Base-by-base conservation (phyloP, 2,113 vertebrate species). In the Capreolus pygargus region DNA sequence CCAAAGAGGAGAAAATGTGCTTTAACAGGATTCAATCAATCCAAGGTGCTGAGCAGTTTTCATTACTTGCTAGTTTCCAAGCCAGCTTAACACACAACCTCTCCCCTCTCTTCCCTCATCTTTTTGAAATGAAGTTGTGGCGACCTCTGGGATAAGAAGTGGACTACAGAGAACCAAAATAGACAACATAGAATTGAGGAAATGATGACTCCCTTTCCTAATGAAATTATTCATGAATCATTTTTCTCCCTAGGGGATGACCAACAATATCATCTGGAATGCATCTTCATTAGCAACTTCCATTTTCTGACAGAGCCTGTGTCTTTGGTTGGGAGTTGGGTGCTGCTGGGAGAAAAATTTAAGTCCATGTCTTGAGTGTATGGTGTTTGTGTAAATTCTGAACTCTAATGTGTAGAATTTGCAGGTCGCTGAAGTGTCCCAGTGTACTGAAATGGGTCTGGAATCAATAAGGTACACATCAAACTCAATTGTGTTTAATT, bases 401-500 rank as follows among this genome's bases (percentile, higher is more conserved):
- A 96, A 97, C 95, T 97, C 70, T 97, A 97, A 98, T 90, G 94
- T 97, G 94, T 88, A 97, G 97, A 98, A 97, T 98, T 94, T 95
- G 82, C 97, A 97, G 97, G 97, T 98, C 96, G 28, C 95, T 89
- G 93, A 98, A 97, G 97, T 98, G 95, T 98, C 97, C 97, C 95
- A 97, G 96, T 98, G 93, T 98, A 97, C 97, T 97, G 96, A 97
- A 97, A 98, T 94, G 93, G 93, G 82, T 98, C 98, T 98, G 98
- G 96, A 98, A 98, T 86, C 97, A 98, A 98, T 98, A 98, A 98
- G 97, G 92, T 97, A 85, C 91, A 95, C 97, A 97, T 98, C 98
- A 98, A 98, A 98, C 86, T 98, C 98, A 98, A 98, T 98, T 97
- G 97, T 92, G 96, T 98, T 97, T 98, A 96, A 98, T 98, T 97